Evolutionary conservation across 2,888 invertebrate genomes (phyloP), one percentile per base, ranked within the genome.

Genomic region (Diplazon laetatorius): DNA sequence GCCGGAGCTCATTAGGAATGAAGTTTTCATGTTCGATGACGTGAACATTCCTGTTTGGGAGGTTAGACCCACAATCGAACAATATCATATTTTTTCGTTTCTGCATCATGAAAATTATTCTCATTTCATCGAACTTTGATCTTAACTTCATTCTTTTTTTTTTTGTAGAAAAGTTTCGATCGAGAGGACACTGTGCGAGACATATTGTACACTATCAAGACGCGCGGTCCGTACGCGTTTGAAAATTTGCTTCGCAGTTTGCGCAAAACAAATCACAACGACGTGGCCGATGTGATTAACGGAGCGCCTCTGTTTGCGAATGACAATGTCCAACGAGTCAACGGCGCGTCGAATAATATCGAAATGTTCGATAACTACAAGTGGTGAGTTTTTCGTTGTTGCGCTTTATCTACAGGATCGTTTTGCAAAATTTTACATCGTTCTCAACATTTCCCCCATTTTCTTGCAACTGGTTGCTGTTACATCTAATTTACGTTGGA

Each of bases 171-270:
- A 16, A 81, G 77, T 16, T 68, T 89, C 14, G 55, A 57, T 0
- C 65, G 78, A 2, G 1, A 16, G 12, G 79, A 82, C 12, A 89
- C 85, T 1, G 57, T 82, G 0, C 78, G 76, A 4, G 87, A 88
- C 10, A 86, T 90, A 39, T 84, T 84, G 62, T 57, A 81, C 8
- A 88, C 85, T 0, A 84, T 89, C 16, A 89, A 86, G 77, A 90
- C 88, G 1, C 83, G 91, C 71, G 91, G 91, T 3, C 91, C 90
- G 0, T 16, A 80, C 14, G 91, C 91, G 2, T 91, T 87, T 69
- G 18, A 78, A n/a, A 87, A 85, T 75, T 82, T 91, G 8, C 35
- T 88, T 8, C 1, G 46, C 12, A 87, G 89, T 65, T 76, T 91
- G 55, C 83, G 73, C 14, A 80, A 88, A 69, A 86, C 86, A 1